Conservation (phyloP, 2,888 invertebrate species). For the Archips xylosteana region DNA sequence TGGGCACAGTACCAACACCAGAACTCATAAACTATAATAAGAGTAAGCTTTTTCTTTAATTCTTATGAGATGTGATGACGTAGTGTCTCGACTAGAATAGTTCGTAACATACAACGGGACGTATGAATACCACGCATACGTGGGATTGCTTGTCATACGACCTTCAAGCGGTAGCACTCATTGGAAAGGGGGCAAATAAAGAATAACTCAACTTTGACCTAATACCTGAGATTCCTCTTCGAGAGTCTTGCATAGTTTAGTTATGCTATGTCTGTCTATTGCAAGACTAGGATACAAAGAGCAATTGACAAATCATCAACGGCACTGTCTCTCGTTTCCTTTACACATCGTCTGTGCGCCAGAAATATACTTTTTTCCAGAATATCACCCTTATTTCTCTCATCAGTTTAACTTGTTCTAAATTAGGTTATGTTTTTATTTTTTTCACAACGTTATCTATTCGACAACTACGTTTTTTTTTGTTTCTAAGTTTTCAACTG, state of each 20-base stretch:
- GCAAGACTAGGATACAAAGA: not conserved
- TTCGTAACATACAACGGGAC: constrained; percentile 19
- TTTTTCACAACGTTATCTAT: not conserved
- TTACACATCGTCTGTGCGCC: no score
- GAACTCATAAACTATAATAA: constrained; percentile 40
- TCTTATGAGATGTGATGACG: constrained; percentile 33
- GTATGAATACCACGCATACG: constrained; percentile 25
- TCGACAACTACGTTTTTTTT: no score
- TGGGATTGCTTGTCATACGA: constrained; percentile 28
- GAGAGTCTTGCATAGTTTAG: no score
- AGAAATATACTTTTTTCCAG: not conserved
- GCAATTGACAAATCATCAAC: not conserved
- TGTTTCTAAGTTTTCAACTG: not conserved
- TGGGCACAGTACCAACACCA: constrained; percentile 35
- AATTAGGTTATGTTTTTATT: not conserved
- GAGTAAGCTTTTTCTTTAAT: constrained; percentile 34
- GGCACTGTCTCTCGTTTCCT: not conserved
- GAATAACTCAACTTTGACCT: not conserved
- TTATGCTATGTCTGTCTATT: no score
- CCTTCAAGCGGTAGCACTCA: constrained; percentile 26
- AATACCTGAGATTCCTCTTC: no score
- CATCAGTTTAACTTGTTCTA: not conserved
- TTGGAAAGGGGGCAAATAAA: constrained; percentile 11
- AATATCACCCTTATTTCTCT: not conserved
- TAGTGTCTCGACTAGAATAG: constrained; percentile 43